Conservation (phyloP, 1,140 invertebrate genomes). For the Vanessa tameamea region DNA sequence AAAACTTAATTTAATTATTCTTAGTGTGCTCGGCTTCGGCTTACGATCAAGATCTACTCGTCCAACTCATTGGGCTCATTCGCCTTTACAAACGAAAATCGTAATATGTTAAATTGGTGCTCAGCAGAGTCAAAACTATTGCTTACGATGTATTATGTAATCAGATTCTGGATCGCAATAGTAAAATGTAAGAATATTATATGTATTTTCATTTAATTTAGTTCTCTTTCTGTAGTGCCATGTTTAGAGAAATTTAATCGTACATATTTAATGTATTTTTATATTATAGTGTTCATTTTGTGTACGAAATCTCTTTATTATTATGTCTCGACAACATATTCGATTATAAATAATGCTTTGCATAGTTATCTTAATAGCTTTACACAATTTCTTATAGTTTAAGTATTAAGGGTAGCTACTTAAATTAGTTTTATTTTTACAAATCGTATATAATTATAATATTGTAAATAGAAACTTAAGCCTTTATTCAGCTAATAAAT, state of each 20-base stretch:
- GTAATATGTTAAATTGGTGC: no score
- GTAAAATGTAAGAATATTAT: background rate
- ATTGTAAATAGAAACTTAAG: conserved; percentile 3
- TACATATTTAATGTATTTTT: conserved; percentile 1
- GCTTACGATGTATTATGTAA: background rate
- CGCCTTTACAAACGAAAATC: no score
- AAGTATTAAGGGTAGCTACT: background rate
- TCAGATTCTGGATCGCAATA: background rate
- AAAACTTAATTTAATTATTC: no score
- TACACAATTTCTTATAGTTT: conserved; percentile 3
- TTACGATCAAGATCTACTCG: no score
- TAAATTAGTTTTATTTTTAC: conserved; percentile 6
- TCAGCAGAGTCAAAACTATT: no score
- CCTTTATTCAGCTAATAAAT: background rate
- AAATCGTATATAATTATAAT: conserved; percentile 1
- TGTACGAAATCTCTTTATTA: conserved; percentile 9
- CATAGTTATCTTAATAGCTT: conserved; percentile 8
- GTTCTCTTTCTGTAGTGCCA: conserved; percentile 2
- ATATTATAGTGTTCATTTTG: conserved; percentile 5
- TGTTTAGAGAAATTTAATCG: conserved; percentile 4
- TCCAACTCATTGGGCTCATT: no score
- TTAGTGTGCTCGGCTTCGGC: no score
- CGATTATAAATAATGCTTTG: conserved; percentile 3
- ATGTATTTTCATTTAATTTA: background rate
- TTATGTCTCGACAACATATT: conserved; percentile 2